These are phyloP conservation scores for Calameuta idolon DNA, from an alignment of 2,888 invertebrate species.

Conservation along the genomic window DNA sequence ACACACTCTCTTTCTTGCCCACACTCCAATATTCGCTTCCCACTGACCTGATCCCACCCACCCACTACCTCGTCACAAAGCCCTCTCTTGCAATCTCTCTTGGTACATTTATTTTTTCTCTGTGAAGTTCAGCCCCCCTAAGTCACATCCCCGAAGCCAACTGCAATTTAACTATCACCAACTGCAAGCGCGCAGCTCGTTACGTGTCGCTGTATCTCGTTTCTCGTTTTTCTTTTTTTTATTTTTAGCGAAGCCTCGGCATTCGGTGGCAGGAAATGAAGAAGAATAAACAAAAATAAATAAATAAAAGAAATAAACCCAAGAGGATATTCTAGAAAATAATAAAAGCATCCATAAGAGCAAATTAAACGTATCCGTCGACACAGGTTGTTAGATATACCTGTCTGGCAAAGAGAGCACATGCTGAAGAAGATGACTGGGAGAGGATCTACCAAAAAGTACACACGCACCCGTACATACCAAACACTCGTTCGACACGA, in stretches of 20 bases:
- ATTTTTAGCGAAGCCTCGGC: constrained; percentile 1
- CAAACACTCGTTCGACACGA: constrained; percentile 34
- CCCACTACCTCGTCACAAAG: background rate
- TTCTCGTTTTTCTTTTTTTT: too few relatives aligned
- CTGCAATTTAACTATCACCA: constrained; percentile 1
- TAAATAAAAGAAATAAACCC: background rate
- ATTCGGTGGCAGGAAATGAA: constrained; percentile 18
- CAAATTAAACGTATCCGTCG: constrained; percentile 19
- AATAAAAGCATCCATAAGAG: constrained; percentile 17
- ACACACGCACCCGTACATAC: constrained; percentile 32
- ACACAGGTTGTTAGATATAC: background rate
- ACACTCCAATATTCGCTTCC: background rate
- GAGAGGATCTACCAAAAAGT: constrained; percentile 28
- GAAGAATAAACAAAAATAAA: background rate
- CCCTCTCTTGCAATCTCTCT: background rate
- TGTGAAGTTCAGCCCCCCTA: background rate
- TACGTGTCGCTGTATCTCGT: background rate
- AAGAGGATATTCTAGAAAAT: constrained; percentile 14
- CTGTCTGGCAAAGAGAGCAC: constrained; percentile 32
- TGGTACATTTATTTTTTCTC: background rate
- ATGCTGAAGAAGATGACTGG: constrained; percentile 40
- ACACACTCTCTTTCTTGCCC: background rate
- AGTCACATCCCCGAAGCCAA: background rate
- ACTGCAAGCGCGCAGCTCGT: background rate
- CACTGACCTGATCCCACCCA: background rate